Percentiles rank a stretch among this genome's conserved stretches.
Conservation (phyloP, 1,140 invertebrate species). For the Drosophila cardini region DNA sequence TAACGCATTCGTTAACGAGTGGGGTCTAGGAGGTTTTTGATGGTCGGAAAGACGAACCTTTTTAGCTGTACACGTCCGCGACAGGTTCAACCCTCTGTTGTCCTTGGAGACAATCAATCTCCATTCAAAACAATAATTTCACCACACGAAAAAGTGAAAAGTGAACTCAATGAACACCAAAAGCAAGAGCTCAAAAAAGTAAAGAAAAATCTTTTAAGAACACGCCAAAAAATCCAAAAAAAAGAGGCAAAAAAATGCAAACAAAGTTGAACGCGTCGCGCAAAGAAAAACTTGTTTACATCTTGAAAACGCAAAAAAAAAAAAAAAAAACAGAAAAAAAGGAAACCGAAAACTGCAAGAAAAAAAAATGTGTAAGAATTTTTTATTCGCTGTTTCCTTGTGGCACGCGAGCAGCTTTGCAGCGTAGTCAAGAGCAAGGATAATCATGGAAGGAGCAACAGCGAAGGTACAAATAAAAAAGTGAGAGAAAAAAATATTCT, state of each 20-base stretch:
- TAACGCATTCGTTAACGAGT: conserved; percentile 59
- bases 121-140: conserved; percentile 83
- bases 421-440: conserved; percentile 64
- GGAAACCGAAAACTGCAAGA: conserved; percentile 44
- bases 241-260: conserved; percentile 24
- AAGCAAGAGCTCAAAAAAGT: conserved; percentile 42
- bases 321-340: conserved; percentile 52
- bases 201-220: conserved; percentile 37
- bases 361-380: conserved; percentile 51
- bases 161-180: conserved; percentile 54
- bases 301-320: conserved; percentile 71
- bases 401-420: conserved; percentile 62
- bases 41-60: conserved; percentile 48
- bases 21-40: background rate
- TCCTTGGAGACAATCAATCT: conserved; percentile 84
- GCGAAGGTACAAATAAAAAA: conserved; percentile 29
- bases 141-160: conserved; percentile 65
- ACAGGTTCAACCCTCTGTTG: conserved; percentile 51
- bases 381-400: conserved; percentile 48
- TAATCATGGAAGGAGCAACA: conserved; percentile 36
- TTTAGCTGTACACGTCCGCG: conserved; percentile 50
- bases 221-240: conserved; percentile 33
- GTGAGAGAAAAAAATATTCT: conserved; percentile 28
- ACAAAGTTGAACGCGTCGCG: conserved; percentile 64
- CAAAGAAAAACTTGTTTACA: conserved; percentile 83